phyloP scores from a whole-genome alignment of 2,888 invertebrate species.

The Tribolium freemani region DNA sequence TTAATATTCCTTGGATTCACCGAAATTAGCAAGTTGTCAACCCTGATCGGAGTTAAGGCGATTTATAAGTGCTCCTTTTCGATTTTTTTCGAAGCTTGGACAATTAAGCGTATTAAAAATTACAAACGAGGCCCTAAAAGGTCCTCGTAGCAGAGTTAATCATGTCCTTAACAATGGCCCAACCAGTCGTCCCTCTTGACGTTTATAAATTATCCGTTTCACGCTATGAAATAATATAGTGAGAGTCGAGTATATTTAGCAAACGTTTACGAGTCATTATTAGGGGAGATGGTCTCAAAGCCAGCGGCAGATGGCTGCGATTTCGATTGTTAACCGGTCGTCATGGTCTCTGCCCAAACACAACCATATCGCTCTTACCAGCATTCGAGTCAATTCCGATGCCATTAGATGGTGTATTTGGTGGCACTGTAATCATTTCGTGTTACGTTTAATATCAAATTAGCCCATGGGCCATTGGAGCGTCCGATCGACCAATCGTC shows the following conservation, averaged over 20 bases:
- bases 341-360: slow-evolving; percentile 66
- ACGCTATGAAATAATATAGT: slow-evolving; percentile 66
- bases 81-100: slow-evolving; percentile 47
- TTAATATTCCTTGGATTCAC: too few species aligned
- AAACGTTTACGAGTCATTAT: slow-evolving; percentile 65
- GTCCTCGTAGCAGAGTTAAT: slow-evolving; percentile 61
- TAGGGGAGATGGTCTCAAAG: slow-evolving; percentile 60
- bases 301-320: slow-evolving; percentile 65
- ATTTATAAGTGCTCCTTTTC: too few species aligned
- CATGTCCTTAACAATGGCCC: slow-evolving; percentile 60
- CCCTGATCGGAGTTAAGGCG: too few species aligned
- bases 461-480: slow-evolving; percentile 64
- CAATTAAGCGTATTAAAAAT: slow-evolving; percentile 65
- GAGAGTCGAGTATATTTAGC: slow-evolving; percentile 66
- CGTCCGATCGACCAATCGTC: slow-evolving; percentile 33
- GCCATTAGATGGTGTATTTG: slow-evolving; percentile 13
- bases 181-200: slow-evolving; percentile 60
- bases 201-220: slow-evolving; percentile 65
- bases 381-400: slow-evolving; percentile 53
- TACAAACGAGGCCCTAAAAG: slow-evolving; percentile 63
- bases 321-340: slow-evolving; percentile 66
- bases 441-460: slow-evolving; percentile 67
- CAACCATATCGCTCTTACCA: slow-evolving; percentile 59
- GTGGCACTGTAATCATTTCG: slow-evolving; percentile 51
- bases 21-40: too few species aligned